Base-by-base conservation (phyloP, 2,888 invertebrate species). In the Drosophila austrosaltans region DNA sequence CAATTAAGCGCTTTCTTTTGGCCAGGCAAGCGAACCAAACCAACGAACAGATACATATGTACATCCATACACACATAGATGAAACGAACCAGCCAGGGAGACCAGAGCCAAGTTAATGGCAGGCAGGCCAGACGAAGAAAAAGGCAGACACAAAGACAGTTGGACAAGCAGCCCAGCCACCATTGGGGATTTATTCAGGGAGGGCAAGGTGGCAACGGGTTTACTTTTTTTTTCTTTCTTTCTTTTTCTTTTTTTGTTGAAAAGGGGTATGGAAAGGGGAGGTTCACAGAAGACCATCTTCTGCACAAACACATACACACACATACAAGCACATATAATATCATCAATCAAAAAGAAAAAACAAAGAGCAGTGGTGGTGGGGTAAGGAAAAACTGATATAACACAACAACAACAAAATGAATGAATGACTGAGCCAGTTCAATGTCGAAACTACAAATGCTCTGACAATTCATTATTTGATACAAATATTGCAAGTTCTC, bases 1-100 rank as follows among this genome's bases (percentile, higher is more conserved):
- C 79, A 79, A 82, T 79, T 82, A 79, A 82, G 79, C 82, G 82
- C 79, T 79, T 79, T 79, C 79, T 79, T 79, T 48, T 76, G 62
- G 39, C 57, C 57, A 57, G 57, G 57, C 48, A 48, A 48, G 25
- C 48, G 44, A 48, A 48, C 44, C 10, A 42, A 42, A n/a, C 42
- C 58, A 63, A 74, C 66, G 66, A 28, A 28, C 2, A 2, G 28
- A 30, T 22, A 48, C 44, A 10, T 22, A 12, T 54, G n/a, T 36
- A 58, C 28, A 36, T 20, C 10, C 8, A 32, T 1, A 32, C 5
- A 36, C 8, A 32, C 6, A 32, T 32, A 36, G 36, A 36, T 8
- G 36, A 32, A 58, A 20, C 36, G 53, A 68, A 59, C 59, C 10
- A 42, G 59, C 44, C 69, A 20, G 16, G 28, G 56, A 25, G 22